Evolutionary conservation across 2,113 vertebrate genomes (phyloP), one percentile per base, ranked within the genome.

Genomic region (Ancistrus triradiatus): DNA sequence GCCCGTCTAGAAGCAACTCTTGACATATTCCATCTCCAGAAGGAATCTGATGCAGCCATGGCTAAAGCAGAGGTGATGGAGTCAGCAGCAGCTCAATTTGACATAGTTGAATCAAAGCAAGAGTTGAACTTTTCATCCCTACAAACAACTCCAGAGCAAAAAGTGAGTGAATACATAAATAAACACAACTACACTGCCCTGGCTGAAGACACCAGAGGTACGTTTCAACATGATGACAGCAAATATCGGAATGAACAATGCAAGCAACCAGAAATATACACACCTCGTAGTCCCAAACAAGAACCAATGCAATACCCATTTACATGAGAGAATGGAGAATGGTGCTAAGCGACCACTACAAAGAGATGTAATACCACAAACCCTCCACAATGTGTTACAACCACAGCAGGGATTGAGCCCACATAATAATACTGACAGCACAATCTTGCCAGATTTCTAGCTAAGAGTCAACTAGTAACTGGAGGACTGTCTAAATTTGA

Each of bases 51-150:
- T n/a, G 24, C 48, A 21, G 52, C 17, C 15, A 53, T 17, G 7
- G 28, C 31, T 38, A 37, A 55, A 55, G 52, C 52, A 13, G 17
- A 19, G 6, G 52, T 55, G 18, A 37, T 55, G 31, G 31, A 55
- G 33, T 13, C 52, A 21, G 31, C 31, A 2, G 31, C 31, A 13
- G 28, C 51, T 0, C 9, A 53, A 5, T 35, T 21, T 35, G 8
- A 21, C 10, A 7, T 0, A 3, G 3, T 5, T 13, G 31, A 35
- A 1, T 4, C 14, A 53, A 11, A 9, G 0, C 6, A 28, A 35
- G 44, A 21, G 18, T 21, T 47, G 15, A 9, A 2, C 0, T 15
- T 51, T 7, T 17, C 31, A 4, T 6, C 11, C 13, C 22, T 3
- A 25, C 47, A 49, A 25, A 1, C 19, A 25, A 53, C 51, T 13